Conservation (phyloP, 2,888 invertebrate species). For the Eristalinus sepulchralis region DNA sequence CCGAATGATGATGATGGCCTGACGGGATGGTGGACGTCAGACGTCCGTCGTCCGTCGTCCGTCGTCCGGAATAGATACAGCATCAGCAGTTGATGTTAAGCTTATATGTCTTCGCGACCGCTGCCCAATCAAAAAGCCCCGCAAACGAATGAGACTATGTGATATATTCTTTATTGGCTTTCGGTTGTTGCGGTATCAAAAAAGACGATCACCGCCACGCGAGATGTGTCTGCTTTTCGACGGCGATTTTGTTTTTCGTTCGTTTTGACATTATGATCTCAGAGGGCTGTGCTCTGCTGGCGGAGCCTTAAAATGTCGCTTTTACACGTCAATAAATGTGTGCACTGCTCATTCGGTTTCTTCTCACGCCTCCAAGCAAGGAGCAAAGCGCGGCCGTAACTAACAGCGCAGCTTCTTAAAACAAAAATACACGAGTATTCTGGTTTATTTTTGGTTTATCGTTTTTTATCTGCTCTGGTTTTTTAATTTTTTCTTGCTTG, state of each 20-base stretch:
- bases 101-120: constrained; percentile 29
- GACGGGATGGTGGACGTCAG: constrained; percentile 1
- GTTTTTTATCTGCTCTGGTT: too few relatives aligned
- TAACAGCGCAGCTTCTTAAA: constrained; percentile 34
- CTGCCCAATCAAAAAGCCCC: constrained; percentile 61
- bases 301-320: background rate
- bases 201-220: constrained; percentile 59
- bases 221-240: constrained; percentile 24
- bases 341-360: constrained; percentile 36
- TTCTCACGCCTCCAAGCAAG: constrained; percentile 53
- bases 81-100: constrained; percentile 32
- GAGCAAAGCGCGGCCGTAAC: constrained; percentile 16
- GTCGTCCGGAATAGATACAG: constrained; percentile 31
- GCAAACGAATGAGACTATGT: constrained; percentile 36
- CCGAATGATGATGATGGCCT: background rate
- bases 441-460: background rate
- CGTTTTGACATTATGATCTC: constrained; percentile 21
- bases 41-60: background rate
- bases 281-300: background rate
- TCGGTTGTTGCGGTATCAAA: constrained; percentile 49
- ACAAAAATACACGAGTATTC: constrained; percentile 17
- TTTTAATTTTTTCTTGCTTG: constrained; percentile 12
- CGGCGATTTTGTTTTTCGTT: constrained; percentile 6
- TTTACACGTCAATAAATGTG: constrained; percentile 29
- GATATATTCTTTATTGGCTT: constrained; percentile 69